A percentile compares a stretch with the other conserved stretches of the same genome.
These are phyloP conservation scores for Bradypodion ventrale DNA, from an alignment of 2,797 vertebrate species.

Conservation along the genomic window DNA sequence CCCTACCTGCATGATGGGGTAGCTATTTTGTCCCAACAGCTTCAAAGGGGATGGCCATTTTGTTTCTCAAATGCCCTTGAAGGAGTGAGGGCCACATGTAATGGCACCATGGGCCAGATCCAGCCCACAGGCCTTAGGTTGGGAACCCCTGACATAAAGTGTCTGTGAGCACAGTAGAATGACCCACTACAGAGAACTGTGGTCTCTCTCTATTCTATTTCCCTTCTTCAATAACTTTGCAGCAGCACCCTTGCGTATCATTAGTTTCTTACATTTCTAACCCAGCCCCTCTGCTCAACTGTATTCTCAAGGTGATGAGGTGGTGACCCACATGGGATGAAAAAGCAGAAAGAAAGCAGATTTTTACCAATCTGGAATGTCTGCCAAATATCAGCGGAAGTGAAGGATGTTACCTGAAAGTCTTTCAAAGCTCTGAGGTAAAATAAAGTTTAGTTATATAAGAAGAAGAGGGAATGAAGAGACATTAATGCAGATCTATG, in stretches of 20 bases:
- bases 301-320: not conserved
- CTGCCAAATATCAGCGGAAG: slow-evolving; percentile 10
- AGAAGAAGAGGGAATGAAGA: slow-evolving; percentile 63
- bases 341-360: slow-evolving; percentile 19
- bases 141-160: no score
- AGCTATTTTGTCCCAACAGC: no score
- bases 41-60: no score
- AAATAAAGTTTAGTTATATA: slow-evolving; percentile 58
- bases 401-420: slow-evolving; percentile 21
- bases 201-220: no score
- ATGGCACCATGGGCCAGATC: no score
- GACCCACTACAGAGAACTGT: not conserved
- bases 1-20: no score
- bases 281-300: not conserved
- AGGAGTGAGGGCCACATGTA: no score
- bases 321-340: not conserved
- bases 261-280: not conserved
- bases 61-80: no score
- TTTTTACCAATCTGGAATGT: slow-evolving; percentile 11
- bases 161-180: no score
- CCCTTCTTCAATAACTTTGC: not conserved
- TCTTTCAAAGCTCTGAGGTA: slow-evolving; percentile 35
- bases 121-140: no score
- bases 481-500: slow-evolving; percentile 51
- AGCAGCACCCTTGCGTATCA: not conserved